phyloP scores from a whole-genome alignment of 2,113 vertebrate species.

The Leptobrachium ailaonicum region DNA sequence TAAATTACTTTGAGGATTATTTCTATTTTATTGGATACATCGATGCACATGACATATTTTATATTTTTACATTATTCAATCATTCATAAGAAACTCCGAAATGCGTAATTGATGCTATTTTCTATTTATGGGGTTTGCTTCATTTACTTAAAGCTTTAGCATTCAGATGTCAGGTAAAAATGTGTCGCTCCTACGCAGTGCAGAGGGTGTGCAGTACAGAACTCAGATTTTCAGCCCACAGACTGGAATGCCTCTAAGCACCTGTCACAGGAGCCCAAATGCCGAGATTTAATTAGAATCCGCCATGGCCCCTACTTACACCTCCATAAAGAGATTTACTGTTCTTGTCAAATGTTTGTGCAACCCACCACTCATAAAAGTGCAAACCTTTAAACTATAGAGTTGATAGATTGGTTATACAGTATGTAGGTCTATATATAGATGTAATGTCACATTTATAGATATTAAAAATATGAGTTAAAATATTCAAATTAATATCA shows the following conservation, averaged over 20 bases:
- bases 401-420: no score
- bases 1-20: no score
- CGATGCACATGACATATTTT: no score
- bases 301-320: conserved; percentile 8
- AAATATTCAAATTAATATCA: no score
- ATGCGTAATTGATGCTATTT: not conserved
- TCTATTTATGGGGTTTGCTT: conserved; percentile 20
- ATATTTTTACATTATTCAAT: no score
- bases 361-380: not conserved
- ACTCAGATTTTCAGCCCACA: conserved; percentile 25
- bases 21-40: no score
- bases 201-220: conserved; percentile 24
- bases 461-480: no score
- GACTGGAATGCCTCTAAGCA: conserved; percentile 17
- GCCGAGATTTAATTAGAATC: conserved; percentile 27
- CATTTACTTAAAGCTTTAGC: not conserved
- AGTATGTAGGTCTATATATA: no score
- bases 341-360: not conserved
- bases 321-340: conserved; percentile 34
- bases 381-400: no score
- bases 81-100: no score
- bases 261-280: conserved; percentile 23
- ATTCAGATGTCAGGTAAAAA: conserved; percentile 39
- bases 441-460: no score
- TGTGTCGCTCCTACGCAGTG: conserved; percentile 25